phyloP scores from a whole-genome alignment of 1,140 invertebrate genomes.

The Papilio dardanus region DNA sequence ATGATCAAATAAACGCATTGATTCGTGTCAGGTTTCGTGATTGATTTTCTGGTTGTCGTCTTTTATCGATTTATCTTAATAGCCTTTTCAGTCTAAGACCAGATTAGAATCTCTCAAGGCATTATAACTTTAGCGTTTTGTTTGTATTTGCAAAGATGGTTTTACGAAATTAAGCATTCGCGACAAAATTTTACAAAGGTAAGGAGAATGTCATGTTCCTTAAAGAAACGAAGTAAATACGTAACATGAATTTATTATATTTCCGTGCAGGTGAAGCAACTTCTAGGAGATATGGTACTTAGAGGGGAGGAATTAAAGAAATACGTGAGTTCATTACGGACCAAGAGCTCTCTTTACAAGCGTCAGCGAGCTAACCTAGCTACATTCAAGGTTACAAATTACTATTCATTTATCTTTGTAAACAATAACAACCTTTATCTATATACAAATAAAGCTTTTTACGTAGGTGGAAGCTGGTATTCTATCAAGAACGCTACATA shows the following conservation, averaged over 20 bases:
- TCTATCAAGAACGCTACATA: conserved; percentile 73
- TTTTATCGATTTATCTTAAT: not conserved
- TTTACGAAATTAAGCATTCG: not conserved
- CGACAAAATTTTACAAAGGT: too few relatives aligned
- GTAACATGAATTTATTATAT: conserved; percentile 26
- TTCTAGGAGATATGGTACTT: conserved; percentile 83
- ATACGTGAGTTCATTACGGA: conserved; percentile 90
- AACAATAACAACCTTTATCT: conserved; percentile 17
- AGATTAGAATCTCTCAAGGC: not conserved
- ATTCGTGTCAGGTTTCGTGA: conserved; percentile 42
- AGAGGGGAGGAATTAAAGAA: conserved; percentile 92
- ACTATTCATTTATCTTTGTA: conserved; percentile 38
- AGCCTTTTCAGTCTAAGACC: not conserved
- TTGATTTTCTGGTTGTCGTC: conserved; percentile 28
- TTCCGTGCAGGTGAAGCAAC: conserved; percentile 63
- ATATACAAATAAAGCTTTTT: conserved; percentile 33
- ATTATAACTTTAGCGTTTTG: not conserved
- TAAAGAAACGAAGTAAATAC: conserved; percentile 9
- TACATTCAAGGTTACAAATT: conserved; percentile 84
- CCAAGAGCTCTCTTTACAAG: conserved; percentile 91
- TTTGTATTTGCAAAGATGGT: not conserved
- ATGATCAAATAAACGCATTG: conserved; percentile 49
- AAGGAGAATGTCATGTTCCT: too few relatives aligned
- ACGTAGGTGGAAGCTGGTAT: conserved; percentile 76
- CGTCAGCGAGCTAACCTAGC: conserved; percentile 88